Evolutionary conservation across 2,888 invertebrate genomes (phyloP).

Genomic region (Mongoloraphidia duomilia): DNA sequence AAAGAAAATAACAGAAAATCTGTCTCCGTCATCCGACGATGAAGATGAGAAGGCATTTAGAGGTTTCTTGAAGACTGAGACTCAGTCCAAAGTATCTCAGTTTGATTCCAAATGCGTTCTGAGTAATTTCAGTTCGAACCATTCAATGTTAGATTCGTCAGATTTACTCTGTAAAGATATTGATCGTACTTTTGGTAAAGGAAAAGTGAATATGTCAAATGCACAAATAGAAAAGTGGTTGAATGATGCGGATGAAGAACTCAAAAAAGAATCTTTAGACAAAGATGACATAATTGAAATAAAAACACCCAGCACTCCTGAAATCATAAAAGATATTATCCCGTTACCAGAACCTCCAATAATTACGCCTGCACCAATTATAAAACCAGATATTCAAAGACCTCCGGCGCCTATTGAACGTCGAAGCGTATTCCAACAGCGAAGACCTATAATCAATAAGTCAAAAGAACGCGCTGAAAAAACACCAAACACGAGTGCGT

Average conservation of each 20-base stretch:
- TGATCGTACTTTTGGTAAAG: slow-evolving; percentile 33
- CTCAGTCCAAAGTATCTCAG: not conserved
- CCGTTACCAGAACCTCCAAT: not conserved
- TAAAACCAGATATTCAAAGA: too few relatives aligned
- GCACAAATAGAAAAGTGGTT: slow-evolving; percentile 55
- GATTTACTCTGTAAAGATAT: slow-evolving; percentile 24
- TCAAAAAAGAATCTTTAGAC: slow-evolving; percentile 19
- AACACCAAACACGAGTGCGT: slow-evolving; percentile 38
- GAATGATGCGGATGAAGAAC: slow-evolving; percentile 27
- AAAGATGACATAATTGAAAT: slow-evolving; percentile 24
- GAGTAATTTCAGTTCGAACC: slow-evolving; percentile 31
- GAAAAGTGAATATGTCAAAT: slow-evolving; percentile 52
- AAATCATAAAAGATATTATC: slow-evolving; percentile 3
- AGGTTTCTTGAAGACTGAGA: slow-evolving; percentile 25
- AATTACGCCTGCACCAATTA: too few relatives aligned
- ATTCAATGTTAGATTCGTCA: slow-evolving; percentile 15
- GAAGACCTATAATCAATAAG: slow-evolving; percentile 41
- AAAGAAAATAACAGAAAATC: not conserved
- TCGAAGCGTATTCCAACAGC: slow-evolving; percentile 25
- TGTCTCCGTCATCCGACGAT: slow-evolving; percentile 32
- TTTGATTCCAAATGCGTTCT: slow-evolving; percentile 30
- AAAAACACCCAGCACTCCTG: slow-evolving; percentile 25
- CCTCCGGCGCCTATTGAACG: not conserved
- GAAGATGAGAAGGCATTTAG: slow-evolving; percentile 31
- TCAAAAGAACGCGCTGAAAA: slow-evolving; percentile 33